Evolutionary conservation across 2,113 vertebrate species (phyloP), one percentile per base, ranked within the genome.

Genomic region (Gavia stellata): DNA sequence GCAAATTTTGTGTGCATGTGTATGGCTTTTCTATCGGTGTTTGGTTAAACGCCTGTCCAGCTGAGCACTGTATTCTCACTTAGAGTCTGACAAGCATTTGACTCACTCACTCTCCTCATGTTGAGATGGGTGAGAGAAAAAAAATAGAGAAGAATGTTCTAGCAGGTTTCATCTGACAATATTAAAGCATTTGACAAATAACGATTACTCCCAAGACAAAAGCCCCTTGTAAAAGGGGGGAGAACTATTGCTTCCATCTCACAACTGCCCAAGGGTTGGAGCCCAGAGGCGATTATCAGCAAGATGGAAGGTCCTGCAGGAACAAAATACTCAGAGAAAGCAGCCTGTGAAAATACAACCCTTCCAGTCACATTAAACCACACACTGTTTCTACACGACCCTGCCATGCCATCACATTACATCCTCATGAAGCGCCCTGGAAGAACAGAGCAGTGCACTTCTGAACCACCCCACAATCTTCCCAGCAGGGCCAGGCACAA

Each of bases 381-480:
- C 25, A 7, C 7, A 0, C 12, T 18, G 33, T 12, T 34, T 31
- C 36, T 34, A 10, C 15, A 3, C 0, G 3, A 19, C 59, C 31
- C 12, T 21, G 33, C 31, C 63, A 12, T 1, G 6, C 63, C 70
- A 21, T 5, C 52, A 16, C 47, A 3, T 7, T 20, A 12, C 17
- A 14, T 6, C 18, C 56, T 14, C 9, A 2, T 5, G 25, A 55
- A 58, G 45, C 7, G 3, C 31, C 31, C 25, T 7, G 14, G 23
- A 20, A 61, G 53, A 20, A 19, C 7, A 36, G 28, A 16, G 36
- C 79, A 36, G 29, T 0, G 3, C 24, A 0, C 8, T 14, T 6
- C 36, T 28, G 62, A 53, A 7, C 25, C 50, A 10, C 26, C 45
- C 81, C 3, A 2, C 4, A 3, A 3, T 1, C 7, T 0, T 10